Percentiles rank a stretch among this genome's conserved stretches.
These are phyloP conservation scores for Malaclemys terrapin DNA, from an alignment of 2,113 vertebrate genomes.

Conservation along the genomic window DNA sequence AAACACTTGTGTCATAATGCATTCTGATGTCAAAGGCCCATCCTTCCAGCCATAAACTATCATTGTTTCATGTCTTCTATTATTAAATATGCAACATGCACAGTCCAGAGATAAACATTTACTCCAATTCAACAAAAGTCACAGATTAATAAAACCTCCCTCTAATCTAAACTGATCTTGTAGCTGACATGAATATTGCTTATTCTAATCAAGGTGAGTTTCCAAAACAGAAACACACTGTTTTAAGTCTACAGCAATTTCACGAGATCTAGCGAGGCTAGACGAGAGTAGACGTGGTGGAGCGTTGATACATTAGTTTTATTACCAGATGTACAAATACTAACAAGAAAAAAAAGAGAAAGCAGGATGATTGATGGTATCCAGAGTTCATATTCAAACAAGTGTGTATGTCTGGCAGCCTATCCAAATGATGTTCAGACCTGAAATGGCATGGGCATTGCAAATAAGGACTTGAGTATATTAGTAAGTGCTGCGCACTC, in stretches of 20 bases:
- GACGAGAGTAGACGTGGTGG: neutral
- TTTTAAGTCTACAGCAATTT: neutral
- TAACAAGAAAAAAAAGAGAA: neutral
- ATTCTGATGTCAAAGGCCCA: constrained; percentile 59
- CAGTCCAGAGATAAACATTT: constrained; percentile 48
- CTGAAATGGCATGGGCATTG: neutral
- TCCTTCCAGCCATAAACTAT: neutral
- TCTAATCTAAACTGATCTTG: constrained; percentile 8
- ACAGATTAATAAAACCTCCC: constrained; percentile 12
- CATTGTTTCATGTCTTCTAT: constrained; percentile 54
- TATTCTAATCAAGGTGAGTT: neutral
- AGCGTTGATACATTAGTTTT: neutral
- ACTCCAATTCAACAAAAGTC: constrained; percentile 26
- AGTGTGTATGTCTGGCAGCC: neutral
- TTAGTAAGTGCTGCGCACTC: neutral
- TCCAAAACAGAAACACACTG: neutral
- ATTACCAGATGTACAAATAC: neutral
- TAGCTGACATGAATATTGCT: neutral
- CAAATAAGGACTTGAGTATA: neutral
- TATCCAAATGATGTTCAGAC: neutral
- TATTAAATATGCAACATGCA: constrained; percentile 46
- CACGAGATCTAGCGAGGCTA: neutral
- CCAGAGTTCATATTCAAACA: neutral
- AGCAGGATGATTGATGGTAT: neutral
- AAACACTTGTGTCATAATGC: constrained; percentile 71